Conservation (phyloP, 2,888 invertebrate genomes). For the Hydraecia micacea region DNA sequence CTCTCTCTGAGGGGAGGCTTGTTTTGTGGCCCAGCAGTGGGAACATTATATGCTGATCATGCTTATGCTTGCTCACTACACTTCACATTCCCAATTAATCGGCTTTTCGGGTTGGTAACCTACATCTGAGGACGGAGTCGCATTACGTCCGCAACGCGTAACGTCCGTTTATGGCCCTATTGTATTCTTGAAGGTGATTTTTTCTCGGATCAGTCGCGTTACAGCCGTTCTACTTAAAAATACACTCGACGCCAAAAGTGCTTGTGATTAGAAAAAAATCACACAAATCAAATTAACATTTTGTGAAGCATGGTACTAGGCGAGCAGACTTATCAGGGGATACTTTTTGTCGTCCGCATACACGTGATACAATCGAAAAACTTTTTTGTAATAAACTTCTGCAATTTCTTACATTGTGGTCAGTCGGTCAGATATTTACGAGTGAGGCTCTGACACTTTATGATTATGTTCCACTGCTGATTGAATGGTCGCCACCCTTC, state of each 20-base stretch:
- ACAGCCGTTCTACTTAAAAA: background rate
- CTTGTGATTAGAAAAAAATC: no score
- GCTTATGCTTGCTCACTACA: no score
- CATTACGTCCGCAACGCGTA: background rate
- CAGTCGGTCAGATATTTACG: slow-evolving; percentile 83
- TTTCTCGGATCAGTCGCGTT: background rate
- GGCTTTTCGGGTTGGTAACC: no score
- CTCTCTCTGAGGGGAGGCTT: no score
- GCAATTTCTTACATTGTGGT: background rate
- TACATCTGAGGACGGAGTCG: background rate
- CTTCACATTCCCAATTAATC: no score
- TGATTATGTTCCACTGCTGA: slow-evolving; percentile 88
- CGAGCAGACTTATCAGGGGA: background rate
- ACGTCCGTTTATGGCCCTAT: background rate
- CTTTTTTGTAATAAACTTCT: slow-evolving; percentile 31
- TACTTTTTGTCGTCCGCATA: no score
- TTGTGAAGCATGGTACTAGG: background rate
- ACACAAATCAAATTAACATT: background rate
- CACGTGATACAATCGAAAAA: background rate
- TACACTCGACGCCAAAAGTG: background rate
- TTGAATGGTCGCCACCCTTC: slow-evolving; percentile 87
- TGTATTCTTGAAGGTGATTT: background rate
- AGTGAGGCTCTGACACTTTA: slow-evolving; percentile 83
- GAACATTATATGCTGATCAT: no score
- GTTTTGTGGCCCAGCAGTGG: no score